Evolutionary conservation across 2,113 vertebrate genomes (phyloP).

Genomic region (Cichladusa arquata): DNA sequence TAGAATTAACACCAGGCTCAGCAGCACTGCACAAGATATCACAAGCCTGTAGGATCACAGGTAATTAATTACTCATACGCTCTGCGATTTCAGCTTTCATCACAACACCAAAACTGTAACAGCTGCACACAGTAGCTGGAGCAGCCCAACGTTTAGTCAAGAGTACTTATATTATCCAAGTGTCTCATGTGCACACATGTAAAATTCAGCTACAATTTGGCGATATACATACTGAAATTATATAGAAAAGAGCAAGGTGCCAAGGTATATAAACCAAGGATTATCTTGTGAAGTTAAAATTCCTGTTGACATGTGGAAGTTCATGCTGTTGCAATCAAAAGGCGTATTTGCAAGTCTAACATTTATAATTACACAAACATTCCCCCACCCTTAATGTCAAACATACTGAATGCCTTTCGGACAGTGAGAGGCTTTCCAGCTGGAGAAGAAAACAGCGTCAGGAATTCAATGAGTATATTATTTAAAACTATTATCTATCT

Average conservation of each 20-base stretch:
- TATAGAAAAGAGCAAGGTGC: background rate
- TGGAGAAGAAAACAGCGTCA: constrained; percentile 30
- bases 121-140: constrained; percentile 12
- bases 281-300: constrained; percentile 38
- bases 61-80: constrained; percentile 28
- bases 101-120: constrained; percentile 13
- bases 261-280: constrained; percentile 6
- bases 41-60: constrained; percentile 32
- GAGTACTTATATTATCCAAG: background rate
- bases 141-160: background rate
- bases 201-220: constrained; percentile 10
- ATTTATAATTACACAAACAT: constrained; percentile 63
- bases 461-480: background rate
- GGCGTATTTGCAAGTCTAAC: constrained; percentile 54
- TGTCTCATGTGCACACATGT: background rate
- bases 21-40: constrained; percentile 22
- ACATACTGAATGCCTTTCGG: constrained; percentile 25
- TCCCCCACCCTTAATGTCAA: constrained; percentile 61
- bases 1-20: background rate
- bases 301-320: constrained; percentile 54
- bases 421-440: constrained; percentile 46
- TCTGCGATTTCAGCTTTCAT: background rate
- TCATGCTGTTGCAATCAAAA: constrained; percentile 59
- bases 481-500: background rate
- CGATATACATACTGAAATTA: background rate